phyloP scores from a whole-genome alignment of 2,888 invertebrate species.

The Drosophila borealis region DNA sequence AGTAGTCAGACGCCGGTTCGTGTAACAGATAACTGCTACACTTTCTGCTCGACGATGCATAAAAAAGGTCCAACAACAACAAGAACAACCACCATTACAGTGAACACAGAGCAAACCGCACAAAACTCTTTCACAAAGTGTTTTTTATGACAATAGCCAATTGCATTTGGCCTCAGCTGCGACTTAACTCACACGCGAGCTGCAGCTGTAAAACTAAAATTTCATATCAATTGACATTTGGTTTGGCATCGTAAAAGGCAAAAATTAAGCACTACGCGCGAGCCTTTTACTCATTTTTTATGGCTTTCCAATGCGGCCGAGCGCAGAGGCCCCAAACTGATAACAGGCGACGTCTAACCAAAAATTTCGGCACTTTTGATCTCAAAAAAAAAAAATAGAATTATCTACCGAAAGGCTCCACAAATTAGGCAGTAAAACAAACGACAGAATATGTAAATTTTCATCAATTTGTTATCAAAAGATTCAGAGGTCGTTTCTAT shows the following conservation, averaged over 20 bases:
- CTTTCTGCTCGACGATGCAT: slow-evolving; percentile 82
- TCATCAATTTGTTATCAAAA: slow-evolving; percentile 40
- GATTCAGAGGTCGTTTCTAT: slow-evolving; percentile 23
- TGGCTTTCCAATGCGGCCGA: slow-evolving; percentile 55
- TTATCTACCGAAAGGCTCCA: slow-evolving; percentile 17
- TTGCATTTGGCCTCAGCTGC: slow-evolving; percentile 70
- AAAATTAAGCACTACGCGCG: slow-evolving; percentile 60
- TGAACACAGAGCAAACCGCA: slow-evolving; percentile 36
- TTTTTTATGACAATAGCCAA: slow-evolving; percentile 80
- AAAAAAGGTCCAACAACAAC: slow-evolving; percentile 76
- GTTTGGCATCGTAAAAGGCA: slow-evolving; percentile 71
- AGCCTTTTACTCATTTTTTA: slow-evolving; percentile 56
- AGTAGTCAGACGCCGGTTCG: slow-evolving; percentile 32
- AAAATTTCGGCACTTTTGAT: slow-evolving; percentile 50
- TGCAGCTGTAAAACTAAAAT: slow-evolving; percentile 72
- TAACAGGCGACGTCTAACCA: slow-evolving; percentile 35
- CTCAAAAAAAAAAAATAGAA: slow-evolving; percentile 2
- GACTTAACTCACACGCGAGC: slow-evolving; percentile 67
- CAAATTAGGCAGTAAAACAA: slow-evolving; percentile 42
- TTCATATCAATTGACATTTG: slow-evolving; percentile 81
- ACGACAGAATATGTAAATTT: slow-evolving; percentile 42
- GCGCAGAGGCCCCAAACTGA: slow-evolving; percentile 18
- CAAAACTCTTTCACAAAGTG: slow-evolving; percentile 81
- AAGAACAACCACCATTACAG: slow-evolving; percentile 19
- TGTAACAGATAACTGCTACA: slow-evolving; percentile 78